Conservation (phyloP, 2,113 vertebrate genomes). For the Lasiurus borealis region DNA sequence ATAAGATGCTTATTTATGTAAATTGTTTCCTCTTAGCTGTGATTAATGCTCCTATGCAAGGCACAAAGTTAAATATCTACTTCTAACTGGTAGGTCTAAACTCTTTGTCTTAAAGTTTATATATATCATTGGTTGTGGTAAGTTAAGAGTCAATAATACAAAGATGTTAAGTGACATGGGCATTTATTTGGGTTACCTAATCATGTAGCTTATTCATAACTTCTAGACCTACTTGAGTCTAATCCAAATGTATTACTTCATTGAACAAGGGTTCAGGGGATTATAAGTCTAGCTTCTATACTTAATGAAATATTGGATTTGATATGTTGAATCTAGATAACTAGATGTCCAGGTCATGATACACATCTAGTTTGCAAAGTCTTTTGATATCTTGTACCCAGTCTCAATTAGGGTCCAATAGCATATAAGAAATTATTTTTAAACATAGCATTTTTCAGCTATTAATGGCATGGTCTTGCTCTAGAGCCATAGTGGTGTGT, state of each 20-base stretch:
- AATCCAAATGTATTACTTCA: constrained; percentile 27
- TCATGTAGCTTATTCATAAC: background rate
- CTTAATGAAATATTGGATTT: background rate
- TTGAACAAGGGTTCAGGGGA: background rate
- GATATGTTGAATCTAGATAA: constrained; percentile 18
- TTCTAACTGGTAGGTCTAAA: background rate
- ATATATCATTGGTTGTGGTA: background rate
- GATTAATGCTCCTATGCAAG: background rate
- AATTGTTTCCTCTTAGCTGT: background rate
- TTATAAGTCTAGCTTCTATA: background rate
- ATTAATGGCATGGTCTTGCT: background rate
- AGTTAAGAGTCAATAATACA: background rate
- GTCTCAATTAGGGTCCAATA: background rate
- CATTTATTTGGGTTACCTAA: background rate
- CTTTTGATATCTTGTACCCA: background rate
- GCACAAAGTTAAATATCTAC: background rate
- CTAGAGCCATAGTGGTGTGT: background rate
- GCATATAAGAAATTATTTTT: background rate
- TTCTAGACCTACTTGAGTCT: background rate
- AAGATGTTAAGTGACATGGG: background rate
- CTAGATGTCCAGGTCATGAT: background rate
- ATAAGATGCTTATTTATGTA: background rate
- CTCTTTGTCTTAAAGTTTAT: background rate
- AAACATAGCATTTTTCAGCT: background rate
- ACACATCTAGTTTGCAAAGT: background rate